phyloP scores from a whole-genome alignment of 1,140 invertebrate species.

The Listronotus oregonensis region DNA sequence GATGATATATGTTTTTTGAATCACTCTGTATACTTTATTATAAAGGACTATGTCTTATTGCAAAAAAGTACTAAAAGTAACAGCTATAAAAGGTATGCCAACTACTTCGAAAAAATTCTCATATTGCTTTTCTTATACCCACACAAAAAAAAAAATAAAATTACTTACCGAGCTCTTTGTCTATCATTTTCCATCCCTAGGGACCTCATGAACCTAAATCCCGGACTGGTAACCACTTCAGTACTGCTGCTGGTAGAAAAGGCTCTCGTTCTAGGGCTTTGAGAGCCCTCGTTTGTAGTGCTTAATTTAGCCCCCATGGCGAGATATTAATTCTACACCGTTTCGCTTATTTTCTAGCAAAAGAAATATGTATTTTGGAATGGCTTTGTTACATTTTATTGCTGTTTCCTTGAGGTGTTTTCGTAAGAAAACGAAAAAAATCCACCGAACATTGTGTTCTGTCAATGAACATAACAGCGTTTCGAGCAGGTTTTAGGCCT shows the following conservation, averaged over 20 bases:
- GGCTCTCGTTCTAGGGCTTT: slow-evolving; percentile 74
- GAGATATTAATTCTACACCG: background rate
- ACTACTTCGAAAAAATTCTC: too few species aligned
- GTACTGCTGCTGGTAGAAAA: slow-evolving; percentile 77
- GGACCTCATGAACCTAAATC: slow-evolving; percentile 74
- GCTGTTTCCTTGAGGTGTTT: slow-evolving; percentile 10
- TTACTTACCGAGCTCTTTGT: slow-evolving; percentile 65
- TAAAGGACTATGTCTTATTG: too few species aligned
- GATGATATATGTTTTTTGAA: too few species aligned
- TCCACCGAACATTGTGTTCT: slow-evolving; percentile 8
- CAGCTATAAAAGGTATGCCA: too few species aligned
- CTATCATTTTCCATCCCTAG: slow-evolving; percentile 72
- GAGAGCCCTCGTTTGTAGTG: slow-evolving; percentile 69
- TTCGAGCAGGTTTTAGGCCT: background rate
- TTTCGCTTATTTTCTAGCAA: slow-evolving; percentile 11
- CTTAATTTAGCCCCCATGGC: slow-evolving; percentile 83
- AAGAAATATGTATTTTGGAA: slow-evolving; percentile 2
- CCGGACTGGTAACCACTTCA: slow-evolving; percentile 68
- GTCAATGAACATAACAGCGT: slow-evolving; percentile 6
- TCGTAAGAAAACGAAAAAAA: slow-evolving; percentile 25
- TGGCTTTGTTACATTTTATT: slow-evolving; percentile 28
- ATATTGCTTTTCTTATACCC: too few species aligned
- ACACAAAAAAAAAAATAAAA: slow-evolving; percentile 44
- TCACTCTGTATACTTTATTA: too few species aligned
- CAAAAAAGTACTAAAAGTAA: too few species aligned